phyloP scores from a whole-genome alignment of 1,140 invertebrate species.

The Ceratitis capitata region DNA sequence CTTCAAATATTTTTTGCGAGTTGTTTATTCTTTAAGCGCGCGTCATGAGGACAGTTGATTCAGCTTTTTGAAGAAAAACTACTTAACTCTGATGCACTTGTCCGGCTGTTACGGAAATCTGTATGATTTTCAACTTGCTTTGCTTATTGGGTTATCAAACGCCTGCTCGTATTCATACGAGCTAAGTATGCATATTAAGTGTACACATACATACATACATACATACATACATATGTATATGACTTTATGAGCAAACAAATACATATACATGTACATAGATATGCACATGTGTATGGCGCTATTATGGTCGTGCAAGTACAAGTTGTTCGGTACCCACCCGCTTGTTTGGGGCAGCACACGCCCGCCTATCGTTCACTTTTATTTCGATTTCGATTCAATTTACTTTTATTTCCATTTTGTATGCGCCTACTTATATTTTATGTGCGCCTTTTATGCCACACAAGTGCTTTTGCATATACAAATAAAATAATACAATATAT shows the following conservation, averaged over 20 bases:
- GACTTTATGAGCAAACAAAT: background rate
- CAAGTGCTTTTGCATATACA: background rate
- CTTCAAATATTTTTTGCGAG: too few species aligned
- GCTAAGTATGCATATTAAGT: background rate
- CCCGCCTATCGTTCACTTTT: background rate
- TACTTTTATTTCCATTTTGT: slow-evolving; percentile 36
- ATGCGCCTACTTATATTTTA: slow-evolving; percentile 32
- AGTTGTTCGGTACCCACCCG: background rate
- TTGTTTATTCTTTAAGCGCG: too few species aligned
- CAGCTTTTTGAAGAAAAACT: too few species aligned
- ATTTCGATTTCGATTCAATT: slow-evolving; percentile 26
- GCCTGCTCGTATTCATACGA: background rate
- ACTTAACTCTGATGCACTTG: too few species aligned
- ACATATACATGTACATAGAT: background rate
- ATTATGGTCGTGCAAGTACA: background rate
- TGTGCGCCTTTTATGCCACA: slow-evolving; percentile 25
- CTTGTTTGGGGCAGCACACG: background rate
- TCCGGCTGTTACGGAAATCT: too few species aligned
- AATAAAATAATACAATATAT: background rate
- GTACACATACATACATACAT: background rate
- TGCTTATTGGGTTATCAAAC: background rate
- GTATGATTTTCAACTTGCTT: too few species aligned
- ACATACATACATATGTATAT: background rate
- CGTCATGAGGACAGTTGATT: too few species aligned
- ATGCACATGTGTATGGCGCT: background rate